Base-by-base conservation (phyloP, 2,797 vertebrate species). In the Buceros bicornis region DNA sequence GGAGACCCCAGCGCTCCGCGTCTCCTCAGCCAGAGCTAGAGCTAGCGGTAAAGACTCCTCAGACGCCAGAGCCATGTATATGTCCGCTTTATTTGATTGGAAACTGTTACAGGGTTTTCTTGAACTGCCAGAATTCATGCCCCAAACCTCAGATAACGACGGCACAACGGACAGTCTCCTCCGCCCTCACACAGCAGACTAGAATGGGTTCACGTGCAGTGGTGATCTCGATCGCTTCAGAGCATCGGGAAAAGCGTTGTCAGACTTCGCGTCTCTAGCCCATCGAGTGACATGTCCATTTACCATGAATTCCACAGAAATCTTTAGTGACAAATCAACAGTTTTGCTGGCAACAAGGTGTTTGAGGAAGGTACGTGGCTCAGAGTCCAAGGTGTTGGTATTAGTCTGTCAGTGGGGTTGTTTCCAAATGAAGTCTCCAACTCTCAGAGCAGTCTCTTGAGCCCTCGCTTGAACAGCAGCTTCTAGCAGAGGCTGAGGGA, bases 41-140 rank as follows among this genome's bases (percentile, higher is more conserved):
- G 69, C 77, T 91, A 43, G 70, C 87, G 0, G 89, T 73, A 96
- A 96, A 96, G 95, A 97, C 47, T 65, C 81, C 92, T 33, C 87
- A 93, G 84, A 97, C 95, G 93, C 93, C 95, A 93, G 66, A 80
- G 92, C 90, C 93, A 93, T 89, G 84, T 96, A 79, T 83, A 97
- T 91, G 97, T 97, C 91, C 94, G 95, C 97, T 97, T 98, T 98
- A 98, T 98, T 98, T 92, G 92, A 96, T 97, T 97, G 96, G 89
- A 97, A 98, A 98, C 96, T 97, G 94, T 97, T 98, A 98, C 97
- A 98, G 87, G 97, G 84, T 97, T 97, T 92, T 97, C 90, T 97
- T 97, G 91, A 96, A 97, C 96, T 98, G 97, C 96, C 96, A 96
- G 89, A 97, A 96, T 97, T 97, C 97, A 97, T 94, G 96, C 95